These are phyloP conservation scores for Beroe ovata DNA, from an alignment of 37 sponge, comb jelly and placozoan species.

Conservation along the genomic window DNA sequence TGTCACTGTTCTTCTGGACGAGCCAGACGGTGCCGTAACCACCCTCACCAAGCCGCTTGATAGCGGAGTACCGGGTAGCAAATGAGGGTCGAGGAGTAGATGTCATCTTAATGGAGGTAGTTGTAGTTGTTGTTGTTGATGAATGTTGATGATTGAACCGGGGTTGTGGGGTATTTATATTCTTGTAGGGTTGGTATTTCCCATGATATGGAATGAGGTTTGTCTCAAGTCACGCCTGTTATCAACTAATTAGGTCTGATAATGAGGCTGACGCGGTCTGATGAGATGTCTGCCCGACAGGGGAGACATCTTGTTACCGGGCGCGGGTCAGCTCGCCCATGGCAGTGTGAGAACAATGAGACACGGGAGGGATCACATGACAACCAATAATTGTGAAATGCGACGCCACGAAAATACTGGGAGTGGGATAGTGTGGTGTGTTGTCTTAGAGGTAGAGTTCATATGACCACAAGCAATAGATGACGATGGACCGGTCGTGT, in stretches of 20 bases:
- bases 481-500: no score
- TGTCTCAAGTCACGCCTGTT: not conserved
- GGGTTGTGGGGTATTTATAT: not conserved
- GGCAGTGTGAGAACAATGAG: not conserved
- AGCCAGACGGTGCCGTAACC: constrained; percentile 19
- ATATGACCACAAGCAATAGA: no score
- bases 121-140: not conserved
- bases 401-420: no score
- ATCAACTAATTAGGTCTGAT: not conserved
- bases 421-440: no score
- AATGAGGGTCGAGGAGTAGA: not conserved
- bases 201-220: not conserved
- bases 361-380: no score
- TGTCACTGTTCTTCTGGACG: not conserved
- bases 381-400: no score
- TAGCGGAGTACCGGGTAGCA: not conserved
- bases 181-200: not conserved
- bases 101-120: not conserved
- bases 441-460: no score
- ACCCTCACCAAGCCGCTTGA: constrained; percentile 8
- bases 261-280: not conserved
- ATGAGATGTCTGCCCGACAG: not conserved
- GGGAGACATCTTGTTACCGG: not conserved
- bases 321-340: not conserved
- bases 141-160: not conserved